Base-by-base conservation (phyloP, 2,113 vertebrate species). In the Nycticryphes semicollaris region DNA sequence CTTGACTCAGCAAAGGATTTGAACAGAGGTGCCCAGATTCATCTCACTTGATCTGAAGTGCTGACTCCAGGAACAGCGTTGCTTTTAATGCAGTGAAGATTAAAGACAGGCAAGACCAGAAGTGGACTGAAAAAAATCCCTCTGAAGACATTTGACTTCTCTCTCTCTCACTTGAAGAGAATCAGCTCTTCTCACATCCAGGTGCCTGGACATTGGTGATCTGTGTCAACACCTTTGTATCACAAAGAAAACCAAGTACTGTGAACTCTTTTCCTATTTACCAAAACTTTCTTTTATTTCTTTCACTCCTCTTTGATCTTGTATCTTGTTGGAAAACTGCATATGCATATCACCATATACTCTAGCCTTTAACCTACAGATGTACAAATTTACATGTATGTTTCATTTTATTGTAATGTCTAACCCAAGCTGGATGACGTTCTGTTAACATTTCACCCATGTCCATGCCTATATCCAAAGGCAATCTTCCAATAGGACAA, bases 401-500 rank as follows among this genome's bases (percentile, higher is more conserved):
- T 62, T 73, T 53, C 15, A 35, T 56, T 82, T 33, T 67, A 27
- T 20, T 45, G n/a, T 5, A n/a, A 23, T 56, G 5, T 9, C 10
- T 27, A 75, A 57, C 7, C 59, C 30, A 62, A 75, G 20, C 9
- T 47, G 15, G 1, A 59, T 25, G 51, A 19, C 25, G 31, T 68
- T 74, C 16, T 75, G 20, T 1, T 43, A 23, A 37, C 4, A 14
- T 5, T 72, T 13, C 14, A 39, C 5, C 3, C 3, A 7, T 13
- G 13, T 43, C 41, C 20, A 14, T 72, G 39, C 2, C 9, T 56
- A 6, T 53, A 78, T 31, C 19, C 31, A 67, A 31, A 67, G 2
- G 2, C 16, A 27, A 51, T 15, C 6, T 75, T 85, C 16, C 56
- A 63, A 6, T 0, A 47, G 12, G 6, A 41, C 7, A n/a, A 5